Evolutionary conservation across 2,888 invertebrate species (phyloP).

Genomic region (Pycnomerus fuliginosus): DNA sequence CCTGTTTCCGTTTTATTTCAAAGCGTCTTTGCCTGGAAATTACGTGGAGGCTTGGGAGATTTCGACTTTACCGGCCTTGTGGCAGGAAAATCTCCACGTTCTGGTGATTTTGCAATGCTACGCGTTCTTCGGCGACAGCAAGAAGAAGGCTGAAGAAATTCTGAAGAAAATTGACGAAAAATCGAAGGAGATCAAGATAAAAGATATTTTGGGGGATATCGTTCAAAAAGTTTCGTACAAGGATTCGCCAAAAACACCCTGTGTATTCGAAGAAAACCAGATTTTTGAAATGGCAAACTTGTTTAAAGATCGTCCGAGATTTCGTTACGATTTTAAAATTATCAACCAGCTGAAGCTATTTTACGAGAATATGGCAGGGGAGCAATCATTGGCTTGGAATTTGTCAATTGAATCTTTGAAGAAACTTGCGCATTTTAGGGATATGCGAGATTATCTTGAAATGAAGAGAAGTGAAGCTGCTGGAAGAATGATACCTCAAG

Average conservation of each 20-base stretch:
- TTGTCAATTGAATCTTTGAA: slow-evolving; percentile 2
- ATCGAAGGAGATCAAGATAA: slow-evolving; percentile 5
- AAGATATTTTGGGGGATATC: slow-evolving; percentile 4
- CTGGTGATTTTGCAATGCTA: slow-evolving; percentile 3
- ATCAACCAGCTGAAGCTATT: slow-evolving; percentile 3
- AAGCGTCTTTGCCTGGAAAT: slow-evolving; percentile 1
- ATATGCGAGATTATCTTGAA: slow-evolving; percentile 3
- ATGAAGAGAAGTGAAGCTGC: slow-evolving; percentile 1
- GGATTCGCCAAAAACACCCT: slow-evolving; percentile 1
- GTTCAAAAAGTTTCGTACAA: neutral
- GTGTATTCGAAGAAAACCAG: slow-evolving; percentile 6
- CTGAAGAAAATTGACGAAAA: slow-evolving; percentile 3
- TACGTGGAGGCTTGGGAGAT: slow-evolving; percentile 12
- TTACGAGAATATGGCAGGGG: neutral
- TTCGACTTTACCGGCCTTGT: slow-evolving; percentile 4
- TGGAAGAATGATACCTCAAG: no score
- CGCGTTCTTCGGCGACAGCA: slow-evolving; percentile 3
- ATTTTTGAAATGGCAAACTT: slow-evolving; percentile 14
- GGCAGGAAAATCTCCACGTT: slow-evolving; percentile 4
- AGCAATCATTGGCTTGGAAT: slow-evolving; percentile 2
- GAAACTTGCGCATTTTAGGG: slow-evolving; percentile 4
- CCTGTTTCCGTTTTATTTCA: slow-evolving; percentile 10
- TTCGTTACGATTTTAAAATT: slow-evolving; percentile 1
- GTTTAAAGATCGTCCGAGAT: slow-evolving; percentile 5
- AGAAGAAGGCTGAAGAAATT: slow-evolving; percentile 2